phyloP scores from a whole-genome alignment of 1,140 invertebrate species.

The Drusus annulatus region DNA sequence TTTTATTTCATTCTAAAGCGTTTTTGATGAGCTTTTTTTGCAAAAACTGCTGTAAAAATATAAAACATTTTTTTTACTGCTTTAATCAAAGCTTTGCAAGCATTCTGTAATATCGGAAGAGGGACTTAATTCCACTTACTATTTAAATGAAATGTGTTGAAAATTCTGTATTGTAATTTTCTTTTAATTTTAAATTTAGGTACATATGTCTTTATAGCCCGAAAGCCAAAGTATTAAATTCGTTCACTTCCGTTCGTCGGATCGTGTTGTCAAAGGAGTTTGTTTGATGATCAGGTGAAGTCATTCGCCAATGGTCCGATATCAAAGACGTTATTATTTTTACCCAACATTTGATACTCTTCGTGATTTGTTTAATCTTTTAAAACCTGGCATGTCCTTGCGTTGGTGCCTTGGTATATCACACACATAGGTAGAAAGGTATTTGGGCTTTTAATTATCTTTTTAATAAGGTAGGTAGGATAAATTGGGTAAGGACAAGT shows the following conservation, averaged over 20 bases:
- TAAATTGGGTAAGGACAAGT: not conserved
- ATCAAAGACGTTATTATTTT: slow-evolving; percentile 25
- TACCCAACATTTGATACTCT: not conserved
- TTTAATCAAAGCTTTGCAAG: too few relatives aligned
- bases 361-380: too few relatives aligned
- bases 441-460: too few relatives aligned
- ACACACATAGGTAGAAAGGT: too few relatives aligned
- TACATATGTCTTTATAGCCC: not conserved
- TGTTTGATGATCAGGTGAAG: not conserved
- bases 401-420: not conserved
- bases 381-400: not conserved
- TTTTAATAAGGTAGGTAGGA: too few relatives aligned
- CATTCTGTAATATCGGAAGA: too few relatives aligned
- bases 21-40: too few relatives aligned
- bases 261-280: not conserved
- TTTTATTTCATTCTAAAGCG: too few relatives aligned
- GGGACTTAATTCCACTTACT: too few relatives aligned
- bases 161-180: too few relatives aligned
- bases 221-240: not conserved
- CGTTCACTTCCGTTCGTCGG: slow-evolving; percentile 1
- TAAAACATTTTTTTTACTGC: too few relatives aligned
- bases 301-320: slow-evolving; percentile 4
- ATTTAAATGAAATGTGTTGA: not conserved
- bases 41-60: too few relatives aligned
- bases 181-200: not conserved